A percentile compares a stretch with the other conserved stretches of the same genome.
Conservation (phyloP, 2,888 invertebrate genomes). For the Apeira syringaria region DNA sequence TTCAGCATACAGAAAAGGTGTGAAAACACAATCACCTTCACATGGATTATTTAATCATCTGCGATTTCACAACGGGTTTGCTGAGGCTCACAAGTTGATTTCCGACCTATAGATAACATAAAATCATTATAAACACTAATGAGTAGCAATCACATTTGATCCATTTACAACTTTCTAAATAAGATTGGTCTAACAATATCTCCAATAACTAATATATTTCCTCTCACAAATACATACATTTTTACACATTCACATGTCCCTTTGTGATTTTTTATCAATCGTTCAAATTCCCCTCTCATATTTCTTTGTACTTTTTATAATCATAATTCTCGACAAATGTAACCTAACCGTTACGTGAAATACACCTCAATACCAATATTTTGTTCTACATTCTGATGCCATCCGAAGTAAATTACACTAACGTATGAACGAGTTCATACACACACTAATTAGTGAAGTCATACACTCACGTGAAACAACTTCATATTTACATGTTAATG, state of each 20-base stretch:
- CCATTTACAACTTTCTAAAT: conserved; percentile 41
- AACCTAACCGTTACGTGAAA: conserved; percentile 65
- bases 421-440: conserved; percentile 62
- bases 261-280: conserved; percentile 48
- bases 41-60: background rate
- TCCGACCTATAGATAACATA: conserved; percentile 10
- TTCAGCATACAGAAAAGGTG: background rate
- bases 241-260: conserved; percentile 55
- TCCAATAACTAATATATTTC: conserved; percentile 48
- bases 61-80: background rate
- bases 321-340: conserved; percentile 62
- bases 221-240: conserved; percentile 61
- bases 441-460: conserved; percentile 47
- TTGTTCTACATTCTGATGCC: conserved; percentile 69
- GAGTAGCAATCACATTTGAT: conserved; percentile 65
- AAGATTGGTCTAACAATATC: conserved; percentile 56
- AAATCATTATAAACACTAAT: conserved; percentile 38
- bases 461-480: conserved; percentile 44
- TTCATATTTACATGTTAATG: conserved; percentile 60
- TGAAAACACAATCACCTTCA: too few relatives aligned
- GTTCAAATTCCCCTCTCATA: conserved; percentile 53
- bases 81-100: too few relatives aligned
- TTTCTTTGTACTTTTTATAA: conserved; percentile 74
- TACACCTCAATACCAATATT: conserved; percentile 60
- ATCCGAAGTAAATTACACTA: conserved; percentile 62